These are phyloP conservation scores for Harpalus rubripes DNA, from an alignment of 2,888 invertebrate genomes.

Conservation along the genomic window DNA sequence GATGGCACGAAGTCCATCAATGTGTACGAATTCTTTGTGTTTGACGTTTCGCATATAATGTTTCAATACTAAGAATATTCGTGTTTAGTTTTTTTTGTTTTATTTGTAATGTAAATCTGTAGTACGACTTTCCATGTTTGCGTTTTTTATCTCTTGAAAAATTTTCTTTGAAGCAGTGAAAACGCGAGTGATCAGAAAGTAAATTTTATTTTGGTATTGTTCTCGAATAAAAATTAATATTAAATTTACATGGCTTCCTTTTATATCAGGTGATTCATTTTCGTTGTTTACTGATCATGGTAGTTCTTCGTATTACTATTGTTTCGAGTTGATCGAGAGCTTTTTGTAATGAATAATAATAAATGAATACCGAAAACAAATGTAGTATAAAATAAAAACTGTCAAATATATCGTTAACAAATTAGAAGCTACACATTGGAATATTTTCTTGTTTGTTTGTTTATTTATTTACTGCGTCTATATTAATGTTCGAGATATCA, in stretches of 20 bases:
- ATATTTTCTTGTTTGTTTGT: slow-evolving; percentile 18
- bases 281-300: slow-evolving; percentile 59
- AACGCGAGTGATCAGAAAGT: neutral
- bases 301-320: slow-evolving; percentile 21
- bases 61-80: slow-evolving; percentile 24
- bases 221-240: slow-evolving; percentile 45
- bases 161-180: slow-evolving; percentile 3
- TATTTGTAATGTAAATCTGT: slow-evolving; percentile 48
- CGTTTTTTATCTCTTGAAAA: slow-evolving; percentile 11
- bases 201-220: slow-evolving; percentile 19
- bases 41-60: slow-evolving; percentile 35
- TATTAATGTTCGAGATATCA: slow-evolving; percentile 2
- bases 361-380: neutral
- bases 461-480: slow-evolving; percentile 14
- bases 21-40: slow-evolving; percentile 42
- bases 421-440: neutral
- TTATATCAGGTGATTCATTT: slow-evolving; percentile 66
- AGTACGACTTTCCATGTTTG: slow-evolving; percentile 37
- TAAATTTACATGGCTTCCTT: slow-evolving; percentile 65
- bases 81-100: slow-evolving; percentile 36
- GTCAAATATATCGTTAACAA: neutral
- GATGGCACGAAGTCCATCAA: slow-evolving; percentile 38
- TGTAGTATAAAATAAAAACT: neutral
- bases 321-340: neutral
- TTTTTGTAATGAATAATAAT: neutral